phyloP scores from a whole-genome alignment of 2,113 vertebrate species.

The Echinops telfairi region DNA sequence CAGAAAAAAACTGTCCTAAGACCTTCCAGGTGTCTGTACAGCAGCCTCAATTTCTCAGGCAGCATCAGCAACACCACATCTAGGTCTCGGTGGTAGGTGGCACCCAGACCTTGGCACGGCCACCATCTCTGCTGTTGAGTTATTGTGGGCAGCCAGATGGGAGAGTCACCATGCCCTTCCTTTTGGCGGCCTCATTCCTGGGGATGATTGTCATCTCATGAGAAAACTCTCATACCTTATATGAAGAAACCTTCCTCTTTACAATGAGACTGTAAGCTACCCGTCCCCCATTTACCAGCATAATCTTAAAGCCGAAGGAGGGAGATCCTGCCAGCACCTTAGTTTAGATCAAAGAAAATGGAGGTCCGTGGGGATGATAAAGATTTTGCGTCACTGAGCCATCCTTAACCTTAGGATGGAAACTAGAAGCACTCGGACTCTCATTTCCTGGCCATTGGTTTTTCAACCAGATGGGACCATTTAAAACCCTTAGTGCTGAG shows the following conservation, averaged over 20 bases:
- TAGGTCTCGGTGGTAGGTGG: too few relatives aligned
- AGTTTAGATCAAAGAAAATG: background rate
- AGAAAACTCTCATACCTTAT: background rate
- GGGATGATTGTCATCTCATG: background rate
- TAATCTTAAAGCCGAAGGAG: constrained; percentile 38
- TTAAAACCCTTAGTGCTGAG: constrained; percentile 22
- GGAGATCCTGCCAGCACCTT: constrained; percentile 15
- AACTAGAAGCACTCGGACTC: constrained; percentile 40
- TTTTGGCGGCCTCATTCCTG: too few relatives aligned
- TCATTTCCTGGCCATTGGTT: constrained; percentile 19
- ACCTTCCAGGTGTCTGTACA: too few relatives aligned
- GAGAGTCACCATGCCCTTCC: too few relatives aligned
- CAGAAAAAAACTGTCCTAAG: too few relatives aligned
- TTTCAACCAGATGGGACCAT: background rate
- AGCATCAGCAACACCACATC: too few relatives aligned
- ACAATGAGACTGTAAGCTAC: background rate
- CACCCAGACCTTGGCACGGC: too few relatives aligned
- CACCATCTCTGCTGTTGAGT: too few relatives aligned
- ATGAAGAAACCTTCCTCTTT: constrained; percentile 26
- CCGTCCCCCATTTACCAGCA: background rate
- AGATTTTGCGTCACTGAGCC: constrained; percentile 16
- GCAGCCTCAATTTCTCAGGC: too few relatives aligned
- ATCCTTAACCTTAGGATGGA: background rate
- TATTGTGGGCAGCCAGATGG: too few relatives aligned
- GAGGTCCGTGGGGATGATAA: background rate